Evolutionary conservation across 2,888 invertebrate genomes (phyloP), one percentile per base, ranked within the genome.

Genomic region (Chesias legatella): DNA sequence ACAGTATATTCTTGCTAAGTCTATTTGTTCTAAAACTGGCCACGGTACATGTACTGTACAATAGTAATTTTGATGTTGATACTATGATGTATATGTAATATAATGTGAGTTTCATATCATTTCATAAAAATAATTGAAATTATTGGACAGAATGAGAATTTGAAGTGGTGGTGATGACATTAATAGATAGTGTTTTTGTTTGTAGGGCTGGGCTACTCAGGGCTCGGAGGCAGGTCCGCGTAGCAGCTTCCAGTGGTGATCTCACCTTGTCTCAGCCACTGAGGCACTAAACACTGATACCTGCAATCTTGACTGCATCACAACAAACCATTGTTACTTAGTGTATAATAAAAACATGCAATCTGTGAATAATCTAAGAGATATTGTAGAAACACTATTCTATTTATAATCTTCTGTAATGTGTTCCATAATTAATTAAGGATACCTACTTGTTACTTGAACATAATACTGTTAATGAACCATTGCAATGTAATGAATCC

Each of bases 361-460:
- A 91, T 91, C 91, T 91, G 91, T 91, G 91, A 92, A 91, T 88
- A 89, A 84, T 82, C 70, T 89, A 89, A 88, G 79, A 82, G 83
- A 85, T 88, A 85, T 84, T 86, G 88, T 86, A 86, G 86, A 86
- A 84, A 53, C 88, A 88, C 84, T 86, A 86, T 84, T n/a, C 88
- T 85, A 85, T 89, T 90, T 91, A 91, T 89, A 84, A 88, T 88
- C 88, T 86, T 89, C 88, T 88, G 88, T 88, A 89, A 89, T 91
- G 91, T 91, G 91, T 91, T 91, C 91, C 91, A 88, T 75, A 73
- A 84, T 76, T 84, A 91, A 90, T 86, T 88, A 88, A 88, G 85
- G 74, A 88, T 88, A 84, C 47, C 50, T 52, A 55, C 82, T 88
- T 88, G 88, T 88, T 88, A 88, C 83, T 85, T 82, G 79, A 79